A percentile compares a stretch with the other conserved stretches of the same genome.
phyloP scores from a whole-genome alignment of 1,140 invertebrate genomes.

The Paramacrobiotus metropolitanus region DNA sequence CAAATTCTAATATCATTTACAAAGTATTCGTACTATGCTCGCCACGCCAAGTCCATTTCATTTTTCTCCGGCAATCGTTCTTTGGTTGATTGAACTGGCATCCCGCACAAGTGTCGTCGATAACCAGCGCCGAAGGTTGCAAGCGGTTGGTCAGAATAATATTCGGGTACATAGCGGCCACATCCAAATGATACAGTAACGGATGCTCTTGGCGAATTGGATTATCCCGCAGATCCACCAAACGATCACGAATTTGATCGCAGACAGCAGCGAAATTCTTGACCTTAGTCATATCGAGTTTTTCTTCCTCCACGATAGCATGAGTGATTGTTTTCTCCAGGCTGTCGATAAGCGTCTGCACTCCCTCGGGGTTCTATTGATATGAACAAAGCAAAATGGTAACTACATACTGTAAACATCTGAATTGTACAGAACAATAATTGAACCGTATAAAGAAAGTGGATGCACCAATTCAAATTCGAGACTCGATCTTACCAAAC shows the following conservation, averaged over 20 bases:
- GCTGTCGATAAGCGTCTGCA: slow-evolving; percentile 56
- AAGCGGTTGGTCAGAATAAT: slow-evolving; percentile 89
- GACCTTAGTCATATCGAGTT: slow-evolving; percentile 51
- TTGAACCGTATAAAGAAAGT: too few species aligned
- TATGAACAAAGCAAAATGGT: too few species aligned
- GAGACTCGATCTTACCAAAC: slow-evolving; percentile 31
- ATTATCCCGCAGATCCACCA: slow-evolving; percentile 50
- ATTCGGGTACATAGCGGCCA: slow-evolving; percentile 97
- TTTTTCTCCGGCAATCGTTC: slow-evolving; percentile 64
- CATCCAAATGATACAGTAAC: slow-evolving; percentile 93
- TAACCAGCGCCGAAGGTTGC: slow-evolving; percentile 76
- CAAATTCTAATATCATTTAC: slow-evolving; percentile 5
- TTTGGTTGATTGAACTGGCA: slow-evolving; percentile 82
- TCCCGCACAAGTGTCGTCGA: slow-evolving; percentile 68
- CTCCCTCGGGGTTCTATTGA: slow-evolving; percentile 51
- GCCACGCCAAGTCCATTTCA: slow-evolving; percentile 92
- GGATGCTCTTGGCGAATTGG: slow-evolving; percentile 72
- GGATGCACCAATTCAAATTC: too few species aligned
- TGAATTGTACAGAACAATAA: too few species aligned
- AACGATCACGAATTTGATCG: slow-evolving; percentile 30
- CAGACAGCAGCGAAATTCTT: slow-evolving; percentile 60
- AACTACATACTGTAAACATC: too few species aligned
- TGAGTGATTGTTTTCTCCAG: slow-evolving; percentile 58
- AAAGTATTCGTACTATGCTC: slow-evolving; percentile 45
- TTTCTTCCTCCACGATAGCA: slow-evolving; percentile 72